Conservation (phyloP, 2,888 invertebrate species). For the Lysandra bellargus region DNA sequence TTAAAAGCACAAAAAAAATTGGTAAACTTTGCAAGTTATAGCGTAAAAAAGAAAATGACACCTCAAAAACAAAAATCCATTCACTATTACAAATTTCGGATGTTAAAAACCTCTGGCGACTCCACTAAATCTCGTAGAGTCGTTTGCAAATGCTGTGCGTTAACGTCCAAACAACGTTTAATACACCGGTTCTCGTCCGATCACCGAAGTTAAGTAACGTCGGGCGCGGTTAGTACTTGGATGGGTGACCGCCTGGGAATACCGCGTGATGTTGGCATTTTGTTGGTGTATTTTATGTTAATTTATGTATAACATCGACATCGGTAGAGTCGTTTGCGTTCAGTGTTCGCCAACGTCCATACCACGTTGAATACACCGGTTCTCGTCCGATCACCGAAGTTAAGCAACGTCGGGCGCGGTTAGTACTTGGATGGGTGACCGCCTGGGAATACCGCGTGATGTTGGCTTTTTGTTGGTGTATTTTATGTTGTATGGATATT, state of each 20-base stretch:
- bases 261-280: slow-evolving; percentile 43
- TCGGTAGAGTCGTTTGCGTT: background rate
- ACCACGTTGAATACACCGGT: slow-evolving; percentile 73
- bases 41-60: too few species aligned
- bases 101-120: too few species aligned
- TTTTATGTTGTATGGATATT: too few species aligned
- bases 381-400: slow-evolving; percentile 49
- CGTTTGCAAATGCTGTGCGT: too few species aligned
- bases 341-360: slow-evolving; percentile 56
- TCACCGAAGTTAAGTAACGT: slow-evolving; percentile 75
- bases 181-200: slow-evolving; percentile 76
- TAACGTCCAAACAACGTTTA: slow-evolving; percentile 70
- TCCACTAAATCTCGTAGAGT: too few species aligned
- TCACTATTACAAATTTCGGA: too few species aligned
- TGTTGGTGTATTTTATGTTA: too few species aligned
- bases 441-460: too few species aligned
- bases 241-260: slow-evolving; percentile 62
- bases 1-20: too few species aligned
- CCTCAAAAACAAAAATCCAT: too few species aligned
- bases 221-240: slow-evolving; percentile 76
- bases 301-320: background rate
- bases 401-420: slow-evolving; percentile 58
- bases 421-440: slow-evolving; percentile 63
- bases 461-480: too few species aligned
- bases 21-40: too few species aligned